These are phyloP conservation scores for Drosophila melanogaster DNA, from an alignment of 1,140 invertebrate species.

Conservation along the genomic window Release_6_plus_ISO1_MT NT_033777.3:15070501-15071000, in stretches of 20 bases:
- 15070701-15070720: conserved; percentile 36
- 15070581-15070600: conserved; percentile 77
- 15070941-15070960: conserved; percentile 23
- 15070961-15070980: conserved; percentile 62
- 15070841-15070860: conserved; percentile 77
- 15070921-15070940: conserved; percentile 78
- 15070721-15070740: conserved; percentile 44
- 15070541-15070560: conserved; percentile 57
- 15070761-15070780: conserved; percentile 27
- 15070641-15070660: conserved; percentile 26
- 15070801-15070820: conserved; percentile 47
- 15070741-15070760: conserved; percentile 15
- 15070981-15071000: conserved; percentile 70
- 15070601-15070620: conserved; percentile 82
- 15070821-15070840: conserved; percentile 53
- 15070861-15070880: conserved; percentile 73
- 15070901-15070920: conserved; percentile 83
- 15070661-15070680: conserved; percentile 16
- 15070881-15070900: conserved; percentile 82
- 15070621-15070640: conserved; percentile 65
- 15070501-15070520: conserved; percentile 41
- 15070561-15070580: conserved; percentile 64
- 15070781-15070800: conserved; percentile 57
- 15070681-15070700: not conserved
- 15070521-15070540: conserved; percentile 42